Base-by-base conservation (phyloP, 2,888 invertebrate species). In the Sesia apiformis region DNA sequence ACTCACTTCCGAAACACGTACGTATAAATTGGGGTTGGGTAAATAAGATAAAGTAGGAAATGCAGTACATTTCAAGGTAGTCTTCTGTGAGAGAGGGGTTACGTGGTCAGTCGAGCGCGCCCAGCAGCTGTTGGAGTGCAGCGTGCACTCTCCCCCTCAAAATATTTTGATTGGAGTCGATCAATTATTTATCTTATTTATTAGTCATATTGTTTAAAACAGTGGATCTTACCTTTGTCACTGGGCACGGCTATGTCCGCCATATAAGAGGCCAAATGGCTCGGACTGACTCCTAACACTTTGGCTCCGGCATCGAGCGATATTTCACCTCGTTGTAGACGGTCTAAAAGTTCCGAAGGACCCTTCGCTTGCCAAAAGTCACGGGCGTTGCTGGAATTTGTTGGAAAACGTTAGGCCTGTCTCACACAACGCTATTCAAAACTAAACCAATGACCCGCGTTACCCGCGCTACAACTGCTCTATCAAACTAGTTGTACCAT, bases 321-420 rank as follows among this genome's bases (percentile, higher is more conserved):
- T 56, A 95, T 91, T 74, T 95, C 93, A 61, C 95, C 93, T 23
- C 93, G 84, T 70, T 94, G 93, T 49, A 95, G 82, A 63, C 94
- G 92, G 56, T 93, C 91, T 58, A 95, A 76, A 52, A 94, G 92
- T 62, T 94, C 94, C 1, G 94, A 92, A 0, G 94, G 93, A 0
- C 94, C 94, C 63, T 94, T 94, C 64, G 94, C 93, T 57, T 93
- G 93, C 95, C 94, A 95, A 84, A 94, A 94, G 72, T 95, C 94
- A 55, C 94, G 74, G 84, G 81, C 2, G 84, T 82, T 5, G 42
- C 23, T 38, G 38, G 0, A 50, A 46, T 43, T 4, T 7, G 0
- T 23, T 23, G 23, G 23, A 23, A 23, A 23, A 23, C 23, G 23
- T 23, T 23, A 23, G 23, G 23, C 23, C 23, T 23, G 23, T 23